phyloP scores from a whole-genome alignment of 2,888 invertebrate genomes.

The Tetragnatha montana region DNA sequence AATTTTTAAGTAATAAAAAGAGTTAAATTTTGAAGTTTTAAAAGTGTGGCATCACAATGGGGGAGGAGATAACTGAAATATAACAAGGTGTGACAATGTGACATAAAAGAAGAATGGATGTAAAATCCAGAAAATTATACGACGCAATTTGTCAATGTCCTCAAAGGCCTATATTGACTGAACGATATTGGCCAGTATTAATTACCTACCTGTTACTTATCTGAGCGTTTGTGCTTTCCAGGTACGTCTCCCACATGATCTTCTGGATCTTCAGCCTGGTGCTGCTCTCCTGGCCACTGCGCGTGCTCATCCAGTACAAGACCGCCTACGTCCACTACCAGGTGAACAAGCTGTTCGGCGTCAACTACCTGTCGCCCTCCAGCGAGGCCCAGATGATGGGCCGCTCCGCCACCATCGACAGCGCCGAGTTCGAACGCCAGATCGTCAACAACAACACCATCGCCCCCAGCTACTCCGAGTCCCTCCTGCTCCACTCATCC shows the following conservation, averaged over 20 bases:
- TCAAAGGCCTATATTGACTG: background rate
- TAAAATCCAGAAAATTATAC: background rate
- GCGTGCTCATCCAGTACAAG: conserved; percentile 86
- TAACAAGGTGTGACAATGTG: no score
- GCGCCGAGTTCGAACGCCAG: conserved; percentile 82
- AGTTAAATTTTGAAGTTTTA: no score
- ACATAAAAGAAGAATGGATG: background rate
- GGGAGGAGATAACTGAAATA: no score
- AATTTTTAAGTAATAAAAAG: no score
- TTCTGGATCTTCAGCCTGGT: conserved; percentile 86
- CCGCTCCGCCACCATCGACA: conserved; percentile 82
- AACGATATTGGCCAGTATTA: background rate
- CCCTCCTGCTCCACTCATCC: conserved; percentile 79
- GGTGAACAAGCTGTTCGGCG: conserved; percentile 73
- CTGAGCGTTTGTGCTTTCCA: background rate
- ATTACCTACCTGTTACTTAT: background rate
- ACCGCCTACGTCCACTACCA: conserved; percentile 89
- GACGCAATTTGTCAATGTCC: background rate
- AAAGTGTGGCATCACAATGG: no score
- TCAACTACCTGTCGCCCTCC: conserved; percentile 67
- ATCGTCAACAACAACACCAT: conserved; percentile 82
- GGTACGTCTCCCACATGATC: conserved; percentile 81
- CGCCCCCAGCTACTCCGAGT: conserved; percentile 89
- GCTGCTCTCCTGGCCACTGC: conserved; percentile 88
- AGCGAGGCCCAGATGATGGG: conserved; percentile 70